Percentiles rank a stretch among this genome's conserved stretches.
These are phyloP conservation scores for Muschampia plurimacula DNA, from an alignment of 2,888 invertebrate species.

Conservation along the genomic window DNA sequence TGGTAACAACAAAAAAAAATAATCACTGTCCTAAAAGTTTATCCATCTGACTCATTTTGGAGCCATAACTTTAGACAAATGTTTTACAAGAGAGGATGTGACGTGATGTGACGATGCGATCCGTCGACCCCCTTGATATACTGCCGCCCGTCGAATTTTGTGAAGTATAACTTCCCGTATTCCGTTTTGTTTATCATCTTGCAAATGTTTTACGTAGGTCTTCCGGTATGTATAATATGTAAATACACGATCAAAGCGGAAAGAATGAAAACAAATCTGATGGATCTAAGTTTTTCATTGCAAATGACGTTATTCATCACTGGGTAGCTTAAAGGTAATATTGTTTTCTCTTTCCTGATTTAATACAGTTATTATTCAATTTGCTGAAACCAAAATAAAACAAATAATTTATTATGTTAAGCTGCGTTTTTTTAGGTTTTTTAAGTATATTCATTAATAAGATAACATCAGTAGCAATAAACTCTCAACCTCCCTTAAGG, in stretches of 20 bases:
- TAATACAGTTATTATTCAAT: neutral
- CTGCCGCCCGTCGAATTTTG: conserved; percentile 52
- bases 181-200: conserved; percentile 73
- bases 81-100: conserved; percentile 53
- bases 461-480: neutral
- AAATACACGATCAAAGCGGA: conserved; percentile 67
- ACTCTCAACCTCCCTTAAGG: neutral
- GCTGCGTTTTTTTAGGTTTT: no score
- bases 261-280: conserved; percentile 64
- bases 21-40: neutral
- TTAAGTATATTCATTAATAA: no score
- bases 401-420: neutral
- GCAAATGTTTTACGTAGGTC: conserved; percentile 69
- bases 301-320: conserved; percentile 43
- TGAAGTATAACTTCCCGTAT: conserved; percentile 70
- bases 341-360: conserved; percentile 13
- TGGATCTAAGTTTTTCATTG: conserved; percentile 48
- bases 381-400: neutral
- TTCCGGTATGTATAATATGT: conserved; percentile 70
- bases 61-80: conserved; percentile 61
- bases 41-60: conserved; percentile 16
- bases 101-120: conserved; percentile 54
- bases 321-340: conserved; percentile 32
- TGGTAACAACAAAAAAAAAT: neutral
- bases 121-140: conserved; percentile 52